Evolutionary conservation across 2,888 invertebrate species (phyloP).

Genomic region (Cyaniris semiargus): DNA sequence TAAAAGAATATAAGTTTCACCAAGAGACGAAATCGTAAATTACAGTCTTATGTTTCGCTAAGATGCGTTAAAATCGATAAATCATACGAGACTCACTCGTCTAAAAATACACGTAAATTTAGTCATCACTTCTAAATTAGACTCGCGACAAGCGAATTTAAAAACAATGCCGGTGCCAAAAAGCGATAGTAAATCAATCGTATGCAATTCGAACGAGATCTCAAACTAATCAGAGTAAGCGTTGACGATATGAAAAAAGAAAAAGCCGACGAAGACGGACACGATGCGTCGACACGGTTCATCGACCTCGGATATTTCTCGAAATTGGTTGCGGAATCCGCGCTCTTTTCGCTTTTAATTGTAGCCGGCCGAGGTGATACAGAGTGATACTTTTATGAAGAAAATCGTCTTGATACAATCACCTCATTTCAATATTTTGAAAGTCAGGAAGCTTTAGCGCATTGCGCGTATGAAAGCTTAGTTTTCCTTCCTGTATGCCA

Average conservation of each 20-base stretch:
- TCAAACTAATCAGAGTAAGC: constrained; percentile 28
- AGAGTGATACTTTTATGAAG: constrained; percentile 74
- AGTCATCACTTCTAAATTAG: constrained; percentile 14
- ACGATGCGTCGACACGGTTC: constrained; percentile 75
- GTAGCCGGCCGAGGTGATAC: constrained; percentile 75
- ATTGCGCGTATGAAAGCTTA: neutral
- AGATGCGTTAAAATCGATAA: constrained; percentile 18
- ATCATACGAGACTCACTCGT: constrained; percentile 1
- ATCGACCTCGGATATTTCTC: constrained; percentile 78
- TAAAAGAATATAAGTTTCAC: neutral
- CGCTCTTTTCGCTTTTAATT: constrained; percentile 79
- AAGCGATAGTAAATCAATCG: constrained; percentile 6
- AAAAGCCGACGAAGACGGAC: constrained; percentile 64
- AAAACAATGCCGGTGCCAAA: constrained; percentile 14
- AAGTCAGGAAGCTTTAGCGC: neutral
- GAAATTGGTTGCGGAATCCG: constrained; percentile 75
- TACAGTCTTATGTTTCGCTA: neutral
- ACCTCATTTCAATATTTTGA: constrained; percentile 36
- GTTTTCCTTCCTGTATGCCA: neutral
- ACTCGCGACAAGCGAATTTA: neutral
- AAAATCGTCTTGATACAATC: constrained; percentile 45
- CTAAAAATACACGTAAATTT: neutral
- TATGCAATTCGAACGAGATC: neutral
- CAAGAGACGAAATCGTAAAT: neutral
- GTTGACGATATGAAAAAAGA: constrained; percentile 53